A percentile compares a stretch with the other conserved stretches of the same genome.
Conservation (phyloP, 2,113 vertebrate species). For the Megaceryle maxima region DNA sequence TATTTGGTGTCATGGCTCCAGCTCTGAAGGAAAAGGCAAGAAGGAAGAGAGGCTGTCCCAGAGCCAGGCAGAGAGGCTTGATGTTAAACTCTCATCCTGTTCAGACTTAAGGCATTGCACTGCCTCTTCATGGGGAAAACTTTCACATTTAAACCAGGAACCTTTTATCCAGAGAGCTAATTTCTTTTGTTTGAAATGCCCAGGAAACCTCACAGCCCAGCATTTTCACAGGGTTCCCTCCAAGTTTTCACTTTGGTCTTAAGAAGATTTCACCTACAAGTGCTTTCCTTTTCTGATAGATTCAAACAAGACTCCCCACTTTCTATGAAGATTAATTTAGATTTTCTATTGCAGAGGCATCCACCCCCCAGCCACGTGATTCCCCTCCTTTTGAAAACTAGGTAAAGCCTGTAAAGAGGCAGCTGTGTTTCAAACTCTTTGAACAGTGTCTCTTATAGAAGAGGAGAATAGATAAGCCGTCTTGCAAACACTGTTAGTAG, state of each 20-base stretch:
- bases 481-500: slow-evolving; percentile 74
- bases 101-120: background rate
- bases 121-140: slow-evolving; percentile 33
- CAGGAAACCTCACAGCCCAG: background rate
- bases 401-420: slow-evolving; percentile 70
- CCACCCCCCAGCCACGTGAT: slow-evolving; percentile 48
- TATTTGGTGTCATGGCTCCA: accelerated
- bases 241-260: slow-evolving; percentile 60
- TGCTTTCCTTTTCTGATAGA: slow-evolving; percentile 65
- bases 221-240: slow-evolving; percentile 60
- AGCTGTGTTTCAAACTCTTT: slow-evolving; percentile 74
- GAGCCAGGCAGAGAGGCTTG: background rate
- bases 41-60: background rate
- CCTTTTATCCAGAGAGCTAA: background rate
- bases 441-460: slow-evolving; percentile 68
- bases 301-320: slow-evolving; percentile 61
- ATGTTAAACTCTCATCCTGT: background rate
- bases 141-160: slow-evolving; percentile 27
- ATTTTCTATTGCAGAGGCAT: slow-evolving; percentile 67
- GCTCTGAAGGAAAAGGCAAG: background rate
- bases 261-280: slow-evolving; percentile 74
- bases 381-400: slow-evolving; percentile 62
- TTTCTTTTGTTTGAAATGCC: slow-evolving; percentile 57
- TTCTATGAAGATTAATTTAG: slow-evolving; percentile 75
- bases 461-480: slow-evolving; percentile 76